Percentiles rank a stretch among this genome's conserved stretches.
These are phyloP conservation scores for Orchestia grillus DNA, from an alignment of 1,140 invertebrate species.

Conservation along the genomic window DNA sequence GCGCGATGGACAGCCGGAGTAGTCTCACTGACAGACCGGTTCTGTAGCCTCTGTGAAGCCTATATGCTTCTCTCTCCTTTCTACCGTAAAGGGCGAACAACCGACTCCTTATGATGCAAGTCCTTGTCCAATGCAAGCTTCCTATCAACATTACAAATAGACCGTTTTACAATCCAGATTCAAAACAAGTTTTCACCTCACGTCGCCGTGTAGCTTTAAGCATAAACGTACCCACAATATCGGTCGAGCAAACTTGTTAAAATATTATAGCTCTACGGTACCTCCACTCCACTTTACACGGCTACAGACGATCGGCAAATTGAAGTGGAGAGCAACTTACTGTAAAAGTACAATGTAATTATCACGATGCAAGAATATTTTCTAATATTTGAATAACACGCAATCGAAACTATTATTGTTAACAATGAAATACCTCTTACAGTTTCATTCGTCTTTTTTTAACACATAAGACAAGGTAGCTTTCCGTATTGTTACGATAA, in stretches of 20 bases:
- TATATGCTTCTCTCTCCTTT: neutral
- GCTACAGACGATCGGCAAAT: neutral
- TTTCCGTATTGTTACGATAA: neutral
- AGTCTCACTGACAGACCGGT: conserved; percentile 41
- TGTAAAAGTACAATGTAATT: neutral
- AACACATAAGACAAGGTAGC: neutral
- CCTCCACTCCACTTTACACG: neutral
- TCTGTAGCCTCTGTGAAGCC: conserved; percentile 19
- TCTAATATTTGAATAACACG: neutral
- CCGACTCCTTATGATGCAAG: neutral
- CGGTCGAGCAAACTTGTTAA: neutral
- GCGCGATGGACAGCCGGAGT: conserved; percentile 18
- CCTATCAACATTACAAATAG: neutral
- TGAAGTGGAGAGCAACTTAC: neutral
- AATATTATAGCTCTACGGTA: neutral
- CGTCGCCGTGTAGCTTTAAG: neutral
- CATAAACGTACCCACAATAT: neutral
- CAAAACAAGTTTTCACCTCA: neutral
- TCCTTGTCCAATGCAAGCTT: neutral
- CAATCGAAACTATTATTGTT: too few relatives aligned
- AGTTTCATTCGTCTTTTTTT: neutral
- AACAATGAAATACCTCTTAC: too few relatives aligned
- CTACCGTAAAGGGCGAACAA: neutral
- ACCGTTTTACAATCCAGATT: neutral
- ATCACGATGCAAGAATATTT: neutral